These are phyloP conservation scores for Drosophila arizonae DNA, from an alignment of 1,140 invertebrate species.

Conservation along the genomic window DNA sequence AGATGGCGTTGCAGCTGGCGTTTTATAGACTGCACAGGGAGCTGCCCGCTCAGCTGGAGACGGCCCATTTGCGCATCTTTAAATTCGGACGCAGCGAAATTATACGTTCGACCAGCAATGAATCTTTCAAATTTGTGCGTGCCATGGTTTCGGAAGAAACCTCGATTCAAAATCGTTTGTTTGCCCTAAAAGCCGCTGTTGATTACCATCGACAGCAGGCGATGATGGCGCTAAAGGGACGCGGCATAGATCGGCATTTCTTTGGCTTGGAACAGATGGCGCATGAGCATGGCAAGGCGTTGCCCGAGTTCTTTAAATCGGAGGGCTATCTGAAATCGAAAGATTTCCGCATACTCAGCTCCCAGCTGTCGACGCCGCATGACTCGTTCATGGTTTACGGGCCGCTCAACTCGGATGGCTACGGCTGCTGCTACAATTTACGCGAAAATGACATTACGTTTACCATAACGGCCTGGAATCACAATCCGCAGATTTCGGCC, in stretches of 20 bases:
- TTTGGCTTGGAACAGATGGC: constrained; percentile 93
- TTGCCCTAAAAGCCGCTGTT: constrained; percentile 88
- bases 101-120: constrained; percentile 92
- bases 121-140: constrained; percentile 90
- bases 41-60: constrained; percentile 93
- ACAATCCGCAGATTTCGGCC: not conserved
- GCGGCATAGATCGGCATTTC: constrained; percentile 93
- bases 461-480: constrained; percentile 87
- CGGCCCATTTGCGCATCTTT: constrained; percentile 91
- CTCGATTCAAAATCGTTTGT: constrained; percentile 57
- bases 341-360: constrained; percentile 91
- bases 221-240: constrained; percentile 89
- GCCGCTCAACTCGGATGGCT: constrained; percentile 89
- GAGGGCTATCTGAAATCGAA: constrained; percentile 87
- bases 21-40: constrained; percentile 90
- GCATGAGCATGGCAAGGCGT: constrained; percentile 87
- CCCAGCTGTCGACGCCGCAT: constrained; percentile 89
- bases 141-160: constrained; percentile 85
- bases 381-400: constrained; percentile 92
- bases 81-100: constrained; percentile 93
- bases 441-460: constrained; percentile 88
- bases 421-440: constrained; percentile 94
- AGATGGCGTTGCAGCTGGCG: constrained; percentile 95
- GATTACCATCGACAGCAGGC: constrained; percentile 91
- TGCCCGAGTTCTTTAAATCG: constrained; percentile 90